phyloP scores from a whole-genome alignment of 2,797 vertebrate species.

The Girardinus metallicus region DNA sequence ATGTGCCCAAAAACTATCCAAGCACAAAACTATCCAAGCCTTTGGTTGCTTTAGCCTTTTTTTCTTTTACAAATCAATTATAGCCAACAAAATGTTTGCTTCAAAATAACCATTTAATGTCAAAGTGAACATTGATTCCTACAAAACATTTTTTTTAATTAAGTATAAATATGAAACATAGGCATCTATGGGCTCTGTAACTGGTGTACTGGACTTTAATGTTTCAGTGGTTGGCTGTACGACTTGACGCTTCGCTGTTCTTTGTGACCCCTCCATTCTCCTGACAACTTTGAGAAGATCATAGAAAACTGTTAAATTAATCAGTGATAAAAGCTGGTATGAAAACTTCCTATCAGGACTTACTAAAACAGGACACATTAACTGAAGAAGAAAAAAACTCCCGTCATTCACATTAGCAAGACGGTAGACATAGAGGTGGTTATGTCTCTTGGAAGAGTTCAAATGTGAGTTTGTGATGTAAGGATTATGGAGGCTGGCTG shows the following conservation, averaged over 20 bases:
- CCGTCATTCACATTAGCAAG: background rate
- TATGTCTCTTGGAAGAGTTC: background rate
- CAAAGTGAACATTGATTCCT: background rate
- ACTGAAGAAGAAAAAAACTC: background rate
- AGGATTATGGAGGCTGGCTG: constrained; percentile 70
- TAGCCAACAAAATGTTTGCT: no score
- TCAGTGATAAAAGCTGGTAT: background rate
- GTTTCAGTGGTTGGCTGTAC: background rate
- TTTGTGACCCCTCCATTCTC: background rate
- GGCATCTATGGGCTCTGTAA: background rate
- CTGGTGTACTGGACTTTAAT: background rate
- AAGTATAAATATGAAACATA: background rate
- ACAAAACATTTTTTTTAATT: no score
- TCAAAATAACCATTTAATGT: no score
- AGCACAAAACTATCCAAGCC: no score
- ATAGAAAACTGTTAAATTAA: background rate
- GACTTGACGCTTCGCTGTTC: background rate
- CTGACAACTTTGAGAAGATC: background rate
- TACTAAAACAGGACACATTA: background rate
- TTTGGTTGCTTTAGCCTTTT: no score
- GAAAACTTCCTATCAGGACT: background rate
- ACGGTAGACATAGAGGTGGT: background rate
- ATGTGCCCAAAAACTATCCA: background rate
- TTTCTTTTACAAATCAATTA: no score
- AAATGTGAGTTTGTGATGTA: constrained; percentile 60